Percentiles rank a stretch among this genome's conserved stretches.
Conservation (phyloP, 1,140 invertebrate genomes). For the Asbolus verrucosus region DNA sequence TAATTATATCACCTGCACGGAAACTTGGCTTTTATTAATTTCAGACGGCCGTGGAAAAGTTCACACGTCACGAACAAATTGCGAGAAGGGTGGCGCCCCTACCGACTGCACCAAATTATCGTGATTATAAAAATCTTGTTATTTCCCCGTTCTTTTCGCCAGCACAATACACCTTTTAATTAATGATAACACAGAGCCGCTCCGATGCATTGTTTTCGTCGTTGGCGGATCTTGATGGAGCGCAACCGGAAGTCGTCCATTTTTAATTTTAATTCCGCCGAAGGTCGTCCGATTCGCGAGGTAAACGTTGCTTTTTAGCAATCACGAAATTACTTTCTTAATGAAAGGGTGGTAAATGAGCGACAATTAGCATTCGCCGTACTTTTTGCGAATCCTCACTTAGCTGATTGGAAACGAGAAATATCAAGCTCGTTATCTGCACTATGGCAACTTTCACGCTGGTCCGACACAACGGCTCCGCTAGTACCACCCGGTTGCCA, state of each 20-base stretch:
- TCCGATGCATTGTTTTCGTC: too few relatives aligned
- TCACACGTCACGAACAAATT: too few relatives aligned
- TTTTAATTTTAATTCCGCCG: not conserved
- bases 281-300: not conserved
- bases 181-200: too few relatives aligned
- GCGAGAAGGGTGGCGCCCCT: too few relatives aligned
- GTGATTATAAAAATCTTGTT: too few relatives aligned
- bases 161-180: too few relatives aligned
- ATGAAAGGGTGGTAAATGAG: conserved; percentile 46
- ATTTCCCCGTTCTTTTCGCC: too few relatives aligned
- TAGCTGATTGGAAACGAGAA: conserved; percentile 56
- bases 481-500: too few relatives aligned
- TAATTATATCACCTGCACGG: conserved; percentile 36
- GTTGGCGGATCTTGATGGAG: too few relatives aligned
- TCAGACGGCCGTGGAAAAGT: conserved; percentile 17
- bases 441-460: conserved; percentile 2
- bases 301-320: conserved; percentile 9
- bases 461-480: too few relatives aligned
- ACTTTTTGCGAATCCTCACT: conserved; percentile 41
- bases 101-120: too few relatives aligned
- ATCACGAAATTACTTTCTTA: conserved; percentile 22
- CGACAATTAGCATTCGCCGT: conserved; percentile 53
- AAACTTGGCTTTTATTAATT: conserved; percentile 32
- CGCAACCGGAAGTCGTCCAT: too few relatives aligned
- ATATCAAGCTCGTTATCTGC: conserved; percentile 55